phyloP scores from a whole-genome alignment of 35 echinoderm and acorn worm genomes.

The Apostichopus californicus region DNA sequence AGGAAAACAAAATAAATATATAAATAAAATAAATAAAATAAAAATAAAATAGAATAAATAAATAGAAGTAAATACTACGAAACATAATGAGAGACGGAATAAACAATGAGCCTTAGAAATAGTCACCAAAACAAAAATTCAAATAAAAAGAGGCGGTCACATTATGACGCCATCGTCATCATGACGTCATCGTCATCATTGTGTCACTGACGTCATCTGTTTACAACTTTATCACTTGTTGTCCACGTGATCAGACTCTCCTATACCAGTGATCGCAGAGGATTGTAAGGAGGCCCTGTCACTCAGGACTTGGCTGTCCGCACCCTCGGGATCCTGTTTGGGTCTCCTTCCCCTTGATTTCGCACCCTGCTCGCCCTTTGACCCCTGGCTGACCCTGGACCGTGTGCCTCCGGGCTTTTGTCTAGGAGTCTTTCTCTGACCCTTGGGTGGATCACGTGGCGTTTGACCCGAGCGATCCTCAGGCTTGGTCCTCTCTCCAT shows the following conservation, averaged over 20 bases:
- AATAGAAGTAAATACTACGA: too few relatives aligned
- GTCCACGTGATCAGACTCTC: not conserved
- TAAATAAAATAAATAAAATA: too few relatives aligned
- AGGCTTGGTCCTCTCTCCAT: not conserved
- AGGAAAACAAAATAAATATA: too few relatives aligned
- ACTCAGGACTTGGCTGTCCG: not conserved
- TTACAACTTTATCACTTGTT: not conserved
- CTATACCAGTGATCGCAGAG: not conserved
- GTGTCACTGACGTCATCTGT: too few relatives aligned
- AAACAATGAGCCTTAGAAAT: too few relatives aligned
- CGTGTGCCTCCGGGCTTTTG: constrained; percentile 39
- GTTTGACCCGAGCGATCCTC: not conserved
- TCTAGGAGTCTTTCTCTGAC: constrained; percentile 8
- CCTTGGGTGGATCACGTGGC: not conserved
- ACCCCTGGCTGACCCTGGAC: constrained; percentile 41
- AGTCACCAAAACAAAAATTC: too few relatives aligned
- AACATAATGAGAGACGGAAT: too few relatives aligned
- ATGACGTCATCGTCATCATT: too few relatives aligned
- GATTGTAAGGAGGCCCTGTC: constrained; percentile 13
- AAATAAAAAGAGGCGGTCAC: too few relatives aligned
- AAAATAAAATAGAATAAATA: too few relatives aligned
- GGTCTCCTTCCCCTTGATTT: constrained; percentile 4
- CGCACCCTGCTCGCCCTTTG: constrained; percentile 40
- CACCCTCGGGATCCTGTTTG: not conserved
- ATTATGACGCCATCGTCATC: too few relatives aligned